A percentile compares a stretch with the other conserved stretches of the same genome.
Conservation (phyloP, 1,140 invertebrate species). For the Drosophila leontia region DNA sequence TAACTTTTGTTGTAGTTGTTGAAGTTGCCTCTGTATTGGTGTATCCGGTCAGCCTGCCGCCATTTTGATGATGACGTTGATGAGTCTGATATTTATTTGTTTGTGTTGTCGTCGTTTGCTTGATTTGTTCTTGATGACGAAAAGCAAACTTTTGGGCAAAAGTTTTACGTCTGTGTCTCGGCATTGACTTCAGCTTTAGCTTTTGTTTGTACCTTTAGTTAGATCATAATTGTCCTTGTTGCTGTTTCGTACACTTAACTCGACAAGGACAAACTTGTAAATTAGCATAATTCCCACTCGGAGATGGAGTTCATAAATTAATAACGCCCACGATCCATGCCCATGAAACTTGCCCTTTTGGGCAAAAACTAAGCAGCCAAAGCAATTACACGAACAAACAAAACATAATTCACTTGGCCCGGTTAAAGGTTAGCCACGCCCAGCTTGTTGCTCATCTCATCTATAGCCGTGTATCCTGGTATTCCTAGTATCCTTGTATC, state of each 20-base stretch:
- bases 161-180: slow-evolving; percentile 29
- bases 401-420: slow-evolving; percentile 63
- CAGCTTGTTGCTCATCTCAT: slow-evolving; percentile 6
- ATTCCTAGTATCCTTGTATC: neutral
- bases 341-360: slow-evolving; percentile 31
- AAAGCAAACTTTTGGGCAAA: slow-evolving; percentile 52
- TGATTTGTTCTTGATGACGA: slow-evolving; percentile 72
- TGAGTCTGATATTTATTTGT: slow-evolving; percentile 78
- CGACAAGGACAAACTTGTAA: slow-evolving; percentile 49
- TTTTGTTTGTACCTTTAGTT: slow-evolving; percentile 58
- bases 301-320: slow-evolving; percentile 58
- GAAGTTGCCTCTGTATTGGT: neutral
- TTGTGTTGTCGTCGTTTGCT: slow-evolving; percentile 57
- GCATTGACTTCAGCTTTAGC: neutral
- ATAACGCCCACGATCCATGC: slow-evolving; percentile 43
- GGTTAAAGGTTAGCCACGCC: slow-evolving; percentile 30
- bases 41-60: slow-evolving; percentile 39
- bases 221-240: slow-evolving; percentile 57
- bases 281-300: slow-evolving; percentile 39
- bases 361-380: slow-evolving; percentile 52
- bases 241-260: slow-evolving; percentile 23
- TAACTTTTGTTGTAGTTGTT: slow-evolving; percentile 3
- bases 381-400: slow-evolving; percentile 63
- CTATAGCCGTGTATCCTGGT: neutral
- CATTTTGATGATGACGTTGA: slow-evolving; percentile 75